Conservation (phyloP, 2,113 vertebrate genomes). For the Mesoclemmys tuberculata region DNA sequence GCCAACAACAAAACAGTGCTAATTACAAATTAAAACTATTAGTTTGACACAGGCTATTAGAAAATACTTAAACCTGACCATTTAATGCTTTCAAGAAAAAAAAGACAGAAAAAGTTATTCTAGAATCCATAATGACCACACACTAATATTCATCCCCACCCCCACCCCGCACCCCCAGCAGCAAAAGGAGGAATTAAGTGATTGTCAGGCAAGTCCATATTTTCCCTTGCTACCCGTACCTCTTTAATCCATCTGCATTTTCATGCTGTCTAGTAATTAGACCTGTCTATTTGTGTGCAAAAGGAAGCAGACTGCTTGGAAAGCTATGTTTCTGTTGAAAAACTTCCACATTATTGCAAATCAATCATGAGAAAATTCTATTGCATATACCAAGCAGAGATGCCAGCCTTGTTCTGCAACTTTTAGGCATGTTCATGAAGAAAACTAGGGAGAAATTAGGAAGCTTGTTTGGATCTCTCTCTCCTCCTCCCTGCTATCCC, state of each 20-base stretch:
- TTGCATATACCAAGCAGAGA: not conserved
- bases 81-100: constrained; percentile 1
- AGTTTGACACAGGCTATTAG: not conserved
- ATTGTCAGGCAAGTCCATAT: not conserved
- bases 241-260: not conserved
- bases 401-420: not conserved
- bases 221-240: not conserved
- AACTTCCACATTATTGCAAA: not conserved
- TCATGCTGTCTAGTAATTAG: constrained; percentile 36
- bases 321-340: constrained; percentile 20
- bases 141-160: not conserved
- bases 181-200: not conserved
- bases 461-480: not conserved
- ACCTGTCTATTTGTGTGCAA: not conserved
- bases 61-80: not conserved
- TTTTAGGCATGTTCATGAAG: not conserved
- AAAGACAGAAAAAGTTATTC: not conserved
- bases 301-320: not conserved
- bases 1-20: not conserved
- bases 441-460: not conserved
- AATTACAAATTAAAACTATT: constrained; percentile 35
- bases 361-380: not conserved
- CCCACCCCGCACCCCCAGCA: no score
- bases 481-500: not conserved
- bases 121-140: not conserved